Evolutionary conservation across 2,113 vertebrate genomes (phyloP).

Genomic region (Hippolais icterina): DNA sequence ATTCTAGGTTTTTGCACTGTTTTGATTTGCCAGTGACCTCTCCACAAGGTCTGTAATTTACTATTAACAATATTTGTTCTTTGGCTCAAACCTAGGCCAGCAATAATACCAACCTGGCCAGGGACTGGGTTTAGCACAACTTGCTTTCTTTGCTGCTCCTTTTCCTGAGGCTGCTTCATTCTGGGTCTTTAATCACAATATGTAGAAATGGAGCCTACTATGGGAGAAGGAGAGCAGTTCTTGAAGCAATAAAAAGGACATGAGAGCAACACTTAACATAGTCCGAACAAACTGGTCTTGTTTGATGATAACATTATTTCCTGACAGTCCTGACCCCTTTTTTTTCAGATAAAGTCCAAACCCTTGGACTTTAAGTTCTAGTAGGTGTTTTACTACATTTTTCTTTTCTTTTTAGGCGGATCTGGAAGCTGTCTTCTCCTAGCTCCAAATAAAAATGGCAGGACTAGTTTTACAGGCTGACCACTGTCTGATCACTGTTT

Average conservation of each 20-base stretch:
- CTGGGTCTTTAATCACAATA: background rate
- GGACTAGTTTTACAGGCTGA: background rate
- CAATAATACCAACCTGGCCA: background rate
- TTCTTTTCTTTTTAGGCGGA: background rate
- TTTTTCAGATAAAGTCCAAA: background rate
- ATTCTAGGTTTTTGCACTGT: background rate
- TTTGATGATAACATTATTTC: background rate
- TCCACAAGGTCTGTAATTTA: background rate
- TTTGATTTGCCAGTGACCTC: background rate
- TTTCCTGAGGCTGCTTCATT: background rate
- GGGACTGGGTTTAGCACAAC: background rate
- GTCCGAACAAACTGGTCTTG: background rate
- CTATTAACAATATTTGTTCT: background rate
- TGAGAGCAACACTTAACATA: background rate
- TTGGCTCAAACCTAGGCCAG: background rate
- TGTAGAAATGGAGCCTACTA: background rate
- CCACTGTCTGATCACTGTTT: background rate
- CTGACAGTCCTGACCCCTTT: background rate
- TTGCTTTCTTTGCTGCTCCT: background rate
- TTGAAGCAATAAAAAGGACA: background rate
- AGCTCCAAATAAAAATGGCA: background rate
- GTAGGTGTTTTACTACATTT: background rate
- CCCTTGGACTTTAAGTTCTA: background rate
- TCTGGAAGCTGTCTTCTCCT: background rate
- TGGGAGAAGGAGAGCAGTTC: background rate